Percentiles rank a stretch among this genome's conserved stretches.
These are phyloP conservation scores for Drosophila eohydei DNA, from an alignment of 2,888 invertebrate species.

Conservation along the genomic window DNA sequence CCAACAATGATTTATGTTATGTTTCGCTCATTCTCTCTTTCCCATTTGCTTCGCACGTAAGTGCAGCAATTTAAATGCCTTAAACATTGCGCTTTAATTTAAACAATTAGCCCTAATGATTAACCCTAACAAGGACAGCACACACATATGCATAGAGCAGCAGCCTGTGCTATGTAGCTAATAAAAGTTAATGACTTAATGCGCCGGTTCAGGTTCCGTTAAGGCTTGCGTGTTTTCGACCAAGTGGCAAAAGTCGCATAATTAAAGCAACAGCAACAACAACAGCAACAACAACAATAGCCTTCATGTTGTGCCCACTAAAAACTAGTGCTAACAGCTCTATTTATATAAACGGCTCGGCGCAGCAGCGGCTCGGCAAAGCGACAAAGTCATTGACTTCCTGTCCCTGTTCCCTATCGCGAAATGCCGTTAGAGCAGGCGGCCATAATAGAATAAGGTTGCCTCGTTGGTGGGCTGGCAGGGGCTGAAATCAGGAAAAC, in stretches of 20 bases:
- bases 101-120: slow-evolving; percentile 80
- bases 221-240: slow-evolving; percentile 54
- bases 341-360: slow-evolving; percentile 70
- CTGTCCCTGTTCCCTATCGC: slow-evolving; percentile 53
- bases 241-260: slow-evolving; percentile 76
- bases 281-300: slow-evolving; percentile 34
- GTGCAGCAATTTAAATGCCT: slow-evolving; percentile 55
- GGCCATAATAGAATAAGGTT: not conserved
- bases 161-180: slow-evolving; percentile 48
- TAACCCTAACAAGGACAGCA: slow-evolving; percentile 55
- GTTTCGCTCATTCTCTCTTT: not conserved
- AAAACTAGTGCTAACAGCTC: slow-evolving; percentile 74
- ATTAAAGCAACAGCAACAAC: slow-evolving; percentile 57
- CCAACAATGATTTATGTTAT: slow-evolving; percentile 82
- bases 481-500: slow-evolving; percentile 3
- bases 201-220: slow-evolving; percentile 48
- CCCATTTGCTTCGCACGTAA: slow-evolving; percentile 11
- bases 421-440: slow-evolving; percentile 20
- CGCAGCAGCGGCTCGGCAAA: slow-evolving; percentile 29
- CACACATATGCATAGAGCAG: slow-evolving; percentile 5
- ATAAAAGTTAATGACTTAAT: slow-evolving; percentile 81
- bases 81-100: slow-evolving; percentile 68
- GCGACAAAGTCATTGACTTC: slow-evolving; percentile 75
- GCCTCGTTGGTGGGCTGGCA: too few relatives aligned
- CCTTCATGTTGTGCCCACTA: slow-evolving; percentile 52